Conservation (phyloP, 2,888 invertebrate genomes). For the Eutolmus rufibarbis region DNA sequence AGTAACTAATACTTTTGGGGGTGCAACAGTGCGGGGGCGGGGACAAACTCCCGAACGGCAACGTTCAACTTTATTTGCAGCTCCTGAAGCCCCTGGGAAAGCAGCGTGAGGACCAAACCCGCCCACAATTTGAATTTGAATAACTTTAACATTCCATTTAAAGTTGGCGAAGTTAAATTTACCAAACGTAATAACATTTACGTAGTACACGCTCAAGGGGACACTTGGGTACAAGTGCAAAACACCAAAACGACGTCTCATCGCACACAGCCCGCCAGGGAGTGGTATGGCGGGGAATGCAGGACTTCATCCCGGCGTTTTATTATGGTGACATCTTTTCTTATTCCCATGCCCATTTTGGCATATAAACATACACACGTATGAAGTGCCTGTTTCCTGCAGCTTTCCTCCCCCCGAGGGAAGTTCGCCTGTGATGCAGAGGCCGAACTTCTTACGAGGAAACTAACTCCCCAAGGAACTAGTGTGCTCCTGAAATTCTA, state of each 20-base stretch:
- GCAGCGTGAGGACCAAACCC: background rate
- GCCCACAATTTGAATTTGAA: constrained; percentile 45
- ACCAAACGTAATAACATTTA: constrained; percentile 47
- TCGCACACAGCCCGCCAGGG: background rate
- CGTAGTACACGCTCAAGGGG: constrained; percentile 40
- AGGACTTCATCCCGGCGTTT: background rate
- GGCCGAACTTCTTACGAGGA: background rate
- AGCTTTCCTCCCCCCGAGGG: background rate
- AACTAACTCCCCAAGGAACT: constrained; percentile 34
- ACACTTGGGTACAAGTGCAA: constrained; percentile 41
- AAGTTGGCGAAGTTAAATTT: constrained; percentile 45
- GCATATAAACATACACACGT: constrained; percentile 20
- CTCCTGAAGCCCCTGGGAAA: background rate
- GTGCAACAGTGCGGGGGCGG: background rate
- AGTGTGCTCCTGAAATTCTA: constrained; percentile 27
- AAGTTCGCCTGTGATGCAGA: background rate
- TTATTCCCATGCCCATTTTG: constrained; percentile 8
- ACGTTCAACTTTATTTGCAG: constrained; percentile 42
- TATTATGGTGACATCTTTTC: constrained; percentile 33
- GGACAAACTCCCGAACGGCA: background rate
- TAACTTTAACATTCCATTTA: constrained; percentile 45
- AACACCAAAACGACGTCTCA: constrained; percentile 40
- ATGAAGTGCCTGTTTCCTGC: background rate
- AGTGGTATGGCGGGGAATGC: background rate
- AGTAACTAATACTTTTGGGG: background rate